A percentile compares a stretch with the other conserved stretches of the same genome.
Evolutionary conservation across 92 coral and sea anemone genomes (phyloP).

Genomic region (Epizoanthus rinbou): DNA sequence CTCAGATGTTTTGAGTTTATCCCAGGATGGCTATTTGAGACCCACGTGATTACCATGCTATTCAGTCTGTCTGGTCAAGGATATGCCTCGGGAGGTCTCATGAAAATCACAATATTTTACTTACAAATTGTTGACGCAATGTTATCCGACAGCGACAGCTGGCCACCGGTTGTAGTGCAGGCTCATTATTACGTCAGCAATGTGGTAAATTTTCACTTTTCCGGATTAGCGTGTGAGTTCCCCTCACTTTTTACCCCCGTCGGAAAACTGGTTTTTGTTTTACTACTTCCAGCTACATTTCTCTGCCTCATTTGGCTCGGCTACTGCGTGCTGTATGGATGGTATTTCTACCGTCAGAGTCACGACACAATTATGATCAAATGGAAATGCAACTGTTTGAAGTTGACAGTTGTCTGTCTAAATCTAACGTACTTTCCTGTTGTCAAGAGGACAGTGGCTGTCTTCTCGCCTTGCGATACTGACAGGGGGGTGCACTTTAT

Average conservation of each 20-base stretch:
- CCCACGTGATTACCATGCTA: conserved; percentile 57
- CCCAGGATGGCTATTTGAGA: conserved; percentile 69
- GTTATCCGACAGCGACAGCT: conserved; percentile 62
- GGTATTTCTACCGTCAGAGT: conserved; percentile 21
- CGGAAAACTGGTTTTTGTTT: conserved; percentile 54
- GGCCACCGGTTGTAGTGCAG: conserved; percentile 62
- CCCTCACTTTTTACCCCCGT: conserved; percentile 69
- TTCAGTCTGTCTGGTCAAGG: conserved; percentile 58
- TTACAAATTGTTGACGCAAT: conserved; percentile 78
- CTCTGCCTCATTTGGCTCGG: conserved; percentile 51
- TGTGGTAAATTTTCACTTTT: conserved; percentile 69
- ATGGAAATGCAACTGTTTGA: conserved; percentile 51
- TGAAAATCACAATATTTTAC: conserved; percentile 71
- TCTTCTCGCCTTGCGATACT: conserved; percentile 61
- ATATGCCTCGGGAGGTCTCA: conserved; percentile 39
- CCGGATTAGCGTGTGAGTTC: conserved; percentile 74
- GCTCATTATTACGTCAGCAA: conserved; percentile 68
- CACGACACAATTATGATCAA: conserved; percentile 16
- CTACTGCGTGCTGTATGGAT: conserved; percentile 26
- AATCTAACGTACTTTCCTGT: conserved; percentile 79
- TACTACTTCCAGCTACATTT: conserved; percentile 60
- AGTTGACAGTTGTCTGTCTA: conserved; percentile 63
- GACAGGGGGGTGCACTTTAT: conserved; percentile 54
- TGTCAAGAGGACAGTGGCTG: conserved; percentile 64
- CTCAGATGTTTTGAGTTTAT: conserved; percentile 53